These are phyloP conservation scores for Theristicus caerulescens DNA, from an alignment of 2,113 vertebrate species.

Conservation along the genomic window DNA sequence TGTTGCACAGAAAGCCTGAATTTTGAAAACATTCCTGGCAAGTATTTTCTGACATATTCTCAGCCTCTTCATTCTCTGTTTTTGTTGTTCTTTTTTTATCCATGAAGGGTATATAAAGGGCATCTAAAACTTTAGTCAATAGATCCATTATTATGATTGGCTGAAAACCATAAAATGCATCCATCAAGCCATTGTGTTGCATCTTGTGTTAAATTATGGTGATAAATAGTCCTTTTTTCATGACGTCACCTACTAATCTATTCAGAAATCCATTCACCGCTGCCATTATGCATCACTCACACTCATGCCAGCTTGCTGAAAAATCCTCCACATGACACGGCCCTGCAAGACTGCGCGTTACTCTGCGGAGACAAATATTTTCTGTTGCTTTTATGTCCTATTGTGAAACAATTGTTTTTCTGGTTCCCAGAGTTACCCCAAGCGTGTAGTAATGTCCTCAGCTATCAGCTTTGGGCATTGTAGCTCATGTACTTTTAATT, in stretches of 20 bases:
- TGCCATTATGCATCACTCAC: constrained; percentile 75
- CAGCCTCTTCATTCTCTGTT: constrained; percentile 18
- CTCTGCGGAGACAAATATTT: constrained; percentile 66
- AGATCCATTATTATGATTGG: constrained; percentile 83
- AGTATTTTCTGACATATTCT: constrained; percentile 48
- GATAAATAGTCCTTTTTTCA: constrained; percentile 77
- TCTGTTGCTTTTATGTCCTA: constrained; percentile 69
- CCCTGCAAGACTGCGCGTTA: constrained; percentile 40
- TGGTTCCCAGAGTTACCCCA: constrained; percentile 69
- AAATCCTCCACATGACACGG: constrained; percentile 43
- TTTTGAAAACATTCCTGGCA: constrained; percentile 4
- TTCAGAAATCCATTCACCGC: constrained; percentile 74
- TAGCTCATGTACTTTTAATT: constrained; percentile 76
- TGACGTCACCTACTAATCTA: constrained; percentile 80
- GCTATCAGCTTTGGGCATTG: constrained; percentile 65
- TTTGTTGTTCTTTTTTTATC: constrained; percentile 53
- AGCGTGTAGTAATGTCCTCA: constrained; percentile 66
- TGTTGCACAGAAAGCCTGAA: not conserved
- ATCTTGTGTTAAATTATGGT: constrained; percentile 79
- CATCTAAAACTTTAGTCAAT: constrained; percentile 80
- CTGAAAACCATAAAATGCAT: constrained; percentile 82
- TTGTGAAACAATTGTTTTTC: constrained; percentile 74
- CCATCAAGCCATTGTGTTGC: constrained; percentile 77
- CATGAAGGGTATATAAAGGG: constrained; percentile 76
- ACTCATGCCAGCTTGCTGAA: constrained; percentile 54